Percentiles rank a stretch among this genome's conserved stretches.
Evolutionary conservation across 64 coral and sea anemone species (phyloP).

Genomic region (Dendrophyllia cribrosa): DNA sequence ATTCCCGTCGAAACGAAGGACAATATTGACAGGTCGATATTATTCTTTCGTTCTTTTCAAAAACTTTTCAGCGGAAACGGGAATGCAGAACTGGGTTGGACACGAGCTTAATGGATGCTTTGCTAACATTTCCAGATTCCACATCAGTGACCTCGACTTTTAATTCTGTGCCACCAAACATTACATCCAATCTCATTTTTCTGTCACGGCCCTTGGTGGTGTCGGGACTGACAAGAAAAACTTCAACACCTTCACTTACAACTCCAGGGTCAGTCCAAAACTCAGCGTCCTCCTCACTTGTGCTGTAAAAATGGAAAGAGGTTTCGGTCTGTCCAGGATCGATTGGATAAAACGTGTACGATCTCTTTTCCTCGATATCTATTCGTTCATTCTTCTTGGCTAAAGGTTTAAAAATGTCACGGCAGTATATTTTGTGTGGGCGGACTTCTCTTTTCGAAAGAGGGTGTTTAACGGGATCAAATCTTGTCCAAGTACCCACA

Average conservation of each 20-base stretch:
- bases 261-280: background rate
- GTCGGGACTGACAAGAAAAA: background rate
- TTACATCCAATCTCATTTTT: conserved; percentile 4
- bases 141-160: background rate
- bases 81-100: background rate
- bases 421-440: background rate
- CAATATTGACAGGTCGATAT: no score
- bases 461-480: background rate
- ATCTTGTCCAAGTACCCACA: background rate
- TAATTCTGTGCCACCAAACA: conserved; percentile 26
- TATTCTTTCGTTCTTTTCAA: no score
- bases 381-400: background rate
- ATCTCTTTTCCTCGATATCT: background rate
- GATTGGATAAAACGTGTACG: background rate
- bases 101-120: background rate
- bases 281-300: background rate
- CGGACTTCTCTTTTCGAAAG: background rate
- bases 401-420: background rate
- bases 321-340: background rate
- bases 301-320: background rate
- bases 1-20: no score
- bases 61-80: conserved; percentile 1
- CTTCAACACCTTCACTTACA: background rate
- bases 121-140: background rate
- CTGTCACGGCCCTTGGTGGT: conserved; percentile 16